Evolutionary conservation across 2,797 vertebrate genomes (phyloP), one percentile per base, ranked within the genome.

Genomic region (Phaenicophaeus curvirostris): DNA sequence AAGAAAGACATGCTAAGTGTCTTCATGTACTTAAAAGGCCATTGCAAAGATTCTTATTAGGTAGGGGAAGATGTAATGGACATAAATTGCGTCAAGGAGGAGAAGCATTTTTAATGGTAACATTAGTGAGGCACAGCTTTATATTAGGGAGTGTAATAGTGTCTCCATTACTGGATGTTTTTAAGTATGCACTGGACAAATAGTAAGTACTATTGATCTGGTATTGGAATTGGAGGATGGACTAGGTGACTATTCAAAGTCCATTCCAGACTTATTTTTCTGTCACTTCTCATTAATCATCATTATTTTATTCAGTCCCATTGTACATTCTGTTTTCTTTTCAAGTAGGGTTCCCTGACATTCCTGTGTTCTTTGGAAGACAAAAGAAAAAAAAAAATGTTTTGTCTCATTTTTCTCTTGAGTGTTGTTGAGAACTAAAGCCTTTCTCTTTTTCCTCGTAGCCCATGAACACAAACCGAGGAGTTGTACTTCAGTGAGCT

Each of bases 171-270:
- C 92, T 55, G 42, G 35, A 82, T 73, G 72, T 85, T 78, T 89
- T 76, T 63, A 89, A 63, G 81, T 73, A 82, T 0, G 0, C 89
- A 42, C 85, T 85, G 89, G 68, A 80, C 72, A 91, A 83, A 69
- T 57, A 87, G 35, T 69, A 79, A 87, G 81, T 89, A 33, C 57
- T 94, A 93, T 96, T 85, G 96, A 96, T 96, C 81, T 94, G 78
- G 10, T 57, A 33, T 58, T 89, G 78, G 85, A 95, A 80, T 28
- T 80, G 87, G 85, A 90, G 44, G 44, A 63, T 63, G 57, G 72
- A 82, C 61, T 62, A 77, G 71, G 44, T 90, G 81, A 69, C 85
- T 87, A 92, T 92, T 92, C 48, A 74, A 42, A 82, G 39, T 89
- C 59, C 78, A 85, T 77, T 79, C 41, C 59, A 79, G 84, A 76